Evolutionary conservation across 2,888 invertebrate species (phyloP), one percentile per base, ranked within the genome.

Genomic region (Allophyes oxyacanthae): DNA sequence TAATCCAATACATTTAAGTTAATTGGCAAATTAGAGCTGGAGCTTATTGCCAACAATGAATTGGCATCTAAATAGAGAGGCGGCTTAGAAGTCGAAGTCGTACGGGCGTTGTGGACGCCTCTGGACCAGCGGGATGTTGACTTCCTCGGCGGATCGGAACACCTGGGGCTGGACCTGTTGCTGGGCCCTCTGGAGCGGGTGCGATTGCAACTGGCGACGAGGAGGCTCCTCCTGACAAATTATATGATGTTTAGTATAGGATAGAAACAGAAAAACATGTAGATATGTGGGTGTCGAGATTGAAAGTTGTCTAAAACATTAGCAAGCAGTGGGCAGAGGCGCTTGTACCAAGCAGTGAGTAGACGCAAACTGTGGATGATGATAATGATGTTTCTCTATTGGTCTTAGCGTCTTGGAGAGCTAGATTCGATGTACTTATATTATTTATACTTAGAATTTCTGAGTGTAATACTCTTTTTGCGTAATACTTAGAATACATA

Each of bases 81-180:
- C 41, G 60, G 65, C 37, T 84, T 92, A 92, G 72, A 90, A 90
- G 72, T 94, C 92, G 66, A 91, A 92, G 57, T 93, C 92, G 68
- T 89, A 92, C 15, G 92, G 93, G 60, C 92, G 89, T 54, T 90
- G 90, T 6, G 97, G 97, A 78, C 98, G 95, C 82, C 98, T 95
- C 84, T 98, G 97, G 61, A 96, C 96, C 46, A 98, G 94, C 3
- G 98, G 97, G 75, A 98, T 98, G 85, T 98, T 98, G 45, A 98
- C 97, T 84, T 97, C 97, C 85, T 98, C 98, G 3, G 98, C 97
- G 36, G 97, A 96, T 77, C 97, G 96, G 90, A 97, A 98, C 41
- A 97, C 97, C 82, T 97, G 97, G 53, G 64, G 81, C 64, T 74
- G 97, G 53, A 63, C 80, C 64, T 74, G 83, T 37, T 30, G 38